Evolutionary conservation across 2,888 invertebrate genomes (phyloP), one percentile per base, ranked within the genome.

Genomic region (Octodonta nipae): DNA sequence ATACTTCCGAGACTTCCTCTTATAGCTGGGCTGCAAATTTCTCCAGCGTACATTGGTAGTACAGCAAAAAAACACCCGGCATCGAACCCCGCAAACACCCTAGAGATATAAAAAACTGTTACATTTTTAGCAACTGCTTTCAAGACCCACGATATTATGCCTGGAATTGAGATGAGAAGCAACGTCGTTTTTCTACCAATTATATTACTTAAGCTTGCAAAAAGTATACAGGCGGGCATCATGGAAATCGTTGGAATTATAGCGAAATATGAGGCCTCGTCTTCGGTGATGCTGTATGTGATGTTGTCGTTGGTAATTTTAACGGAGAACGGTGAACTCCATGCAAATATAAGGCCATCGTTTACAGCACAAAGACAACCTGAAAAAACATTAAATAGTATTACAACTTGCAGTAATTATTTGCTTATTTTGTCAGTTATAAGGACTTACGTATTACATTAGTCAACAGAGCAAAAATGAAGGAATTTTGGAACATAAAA

Each of bases 271-370:
- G 58, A 56, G 1, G 54, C 55, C 43, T 58, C 46, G 13, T 54
- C 54, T 34, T 53, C 47, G 4, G 50, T 53, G 15, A 59, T 46
- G 30, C 56, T 44, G 28, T 49, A 47, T 6, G 48, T 46, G 6
- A 43, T 41, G 24, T 52, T 47, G 29, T 53, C 51, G 11, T 46
- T 41, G 26, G 51, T 45, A 7, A 60, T 45, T 32, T 47, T 50
- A 22, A 56, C 52, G 14, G 56, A 50, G 13, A 57, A 52, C 11
- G 58, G 58, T 12, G 58, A 56, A 17, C 55, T 46, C 60, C 60
- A 60, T 8, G 42, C 33, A 28, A 47, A 40, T 5, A 45, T 24
- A 15, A 52, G 35, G 5, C 55, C 54, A 16, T 46, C 46, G 10
- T 43, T 45, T 49, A 32, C 20, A 46, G 43, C n/a, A 36, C 15